Evolutionary conservation across 2,797 vertebrate species (phyloP).

Genomic region (Characodon lateralis): DNA sequence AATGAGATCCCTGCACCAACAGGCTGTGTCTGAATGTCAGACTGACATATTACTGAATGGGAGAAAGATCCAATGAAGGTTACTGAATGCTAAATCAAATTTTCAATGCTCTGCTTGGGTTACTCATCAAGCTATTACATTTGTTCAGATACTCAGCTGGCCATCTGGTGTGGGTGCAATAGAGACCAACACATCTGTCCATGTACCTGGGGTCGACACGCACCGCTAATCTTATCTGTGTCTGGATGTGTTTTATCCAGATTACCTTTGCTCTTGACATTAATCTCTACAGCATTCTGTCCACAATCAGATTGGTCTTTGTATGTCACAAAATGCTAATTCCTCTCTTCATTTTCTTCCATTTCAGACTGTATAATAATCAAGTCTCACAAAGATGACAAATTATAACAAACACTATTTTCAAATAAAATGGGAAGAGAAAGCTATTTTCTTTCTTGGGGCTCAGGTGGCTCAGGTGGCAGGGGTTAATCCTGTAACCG

Average conservation of each 20-base stretch:
- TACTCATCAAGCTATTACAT: slow-evolving; percentile 54
- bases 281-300: slow-evolving; percentile 33
- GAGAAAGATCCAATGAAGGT: slow-evolving; percentile 42
- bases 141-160: slow-evolving; percentile 39
- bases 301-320: slow-evolving; percentile 39
- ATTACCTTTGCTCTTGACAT: slow-evolving; percentile 63
- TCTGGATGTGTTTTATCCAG: slow-evolving; percentile 48
- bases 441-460: neutral
- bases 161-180: slow-evolving; percentile 51
- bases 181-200: slow-evolving; percentile 40
- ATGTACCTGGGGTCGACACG: slow-evolving; percentile 33
- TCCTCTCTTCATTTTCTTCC: slow-evolving; percentile 7
- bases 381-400: neutral
- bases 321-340: slow-evolving; percentile 20
- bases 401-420: neutral
- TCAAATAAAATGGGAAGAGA: neutral
- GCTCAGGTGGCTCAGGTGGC: too few relatives aligned
- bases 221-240: slow-evolving; percentile 48
- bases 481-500: too few relatives aligned
- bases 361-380: neutral
- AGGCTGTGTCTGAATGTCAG: slow-evolving; percentile 49
- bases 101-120: slow-evolving; percentile 29
- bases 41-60: slow-evolving; percentile 32
- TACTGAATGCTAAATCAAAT: slow-evolving; percentile 37
- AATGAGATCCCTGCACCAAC: slow-evolving; percentile 57